Base-by-base conservation (phyloP, 2,113 vertebrate species). In the Origma solitaria region DNA sequence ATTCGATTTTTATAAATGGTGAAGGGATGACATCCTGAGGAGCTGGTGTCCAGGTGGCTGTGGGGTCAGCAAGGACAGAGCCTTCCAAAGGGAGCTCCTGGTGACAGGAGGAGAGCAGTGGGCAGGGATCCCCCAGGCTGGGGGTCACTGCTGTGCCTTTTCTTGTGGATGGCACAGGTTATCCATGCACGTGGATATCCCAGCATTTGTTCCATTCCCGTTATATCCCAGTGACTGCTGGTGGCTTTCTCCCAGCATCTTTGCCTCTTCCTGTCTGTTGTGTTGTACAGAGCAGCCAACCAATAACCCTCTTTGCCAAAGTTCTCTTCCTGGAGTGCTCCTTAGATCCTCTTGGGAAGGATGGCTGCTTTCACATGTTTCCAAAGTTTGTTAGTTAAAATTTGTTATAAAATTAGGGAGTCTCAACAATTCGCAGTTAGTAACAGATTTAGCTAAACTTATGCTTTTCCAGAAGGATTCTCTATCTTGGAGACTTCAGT, bases 151-250 rank as follows among this genome's bases (percentile, higher is more conserved):
- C 58, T 38, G 58, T 38, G 23, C 38, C 81, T 62, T 61, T 37
- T n/a, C 28, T 38, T 56, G 22, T 1, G 28, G n/a, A 2, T 38
- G 51, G 35, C 20, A 4, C 9, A 11, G 75, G 17, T 51, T 45
- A 16, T 25, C 61, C 14, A 0, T 15, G 10, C 33, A 1, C 1
- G 0, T 24, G 77, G 40, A 8, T 10, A 22, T 38, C 20, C 1
- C 19, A 40, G 27, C 17, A 14, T 50, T 69, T 28, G 27, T 53
- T 62, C 38, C 22, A 2, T 66, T 86, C 53, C 56, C 25, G 9
- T 30, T 51, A 2, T 3, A 51, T 24, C 47, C 50, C 51, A 13
- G 25, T 16, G 31, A 9, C 73, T 50, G 42, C 3, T 56, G 56
- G 61, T 56, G 30, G 33, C 42, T 65, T 69, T 44, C 33, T 88